Percentiles rank a stretch among this genome's conserved stretches.
These are phyloP conservation scores for Hemibagrus wyckioides DNA, from an alignment of 2,113 vertebrate genomes.

Conservation along the genomic window DNA sequence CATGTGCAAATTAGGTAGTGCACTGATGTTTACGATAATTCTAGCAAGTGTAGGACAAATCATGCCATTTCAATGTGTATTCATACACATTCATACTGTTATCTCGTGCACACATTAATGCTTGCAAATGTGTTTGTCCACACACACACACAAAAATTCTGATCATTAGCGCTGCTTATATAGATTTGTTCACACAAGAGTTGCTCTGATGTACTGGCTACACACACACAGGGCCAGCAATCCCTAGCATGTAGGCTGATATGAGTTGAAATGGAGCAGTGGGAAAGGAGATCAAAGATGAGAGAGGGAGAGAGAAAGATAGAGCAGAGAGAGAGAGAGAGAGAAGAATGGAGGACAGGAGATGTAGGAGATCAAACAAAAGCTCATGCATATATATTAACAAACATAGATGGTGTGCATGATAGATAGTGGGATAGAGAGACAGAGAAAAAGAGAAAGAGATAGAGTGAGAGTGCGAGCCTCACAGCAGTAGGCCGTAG, in stretches of 20 bases:
- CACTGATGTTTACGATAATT: background rate
- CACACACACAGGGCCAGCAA: background rate
- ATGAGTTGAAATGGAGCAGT: conserved; percentile 18
- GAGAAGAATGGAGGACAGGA: conserved; percentile 20
- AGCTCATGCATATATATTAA: conserved; percentile 21
- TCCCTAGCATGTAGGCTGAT: background rate
- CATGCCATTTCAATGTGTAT: background rate
- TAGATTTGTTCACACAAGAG: conserved; percentile 3
- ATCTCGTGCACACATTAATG: background rate
- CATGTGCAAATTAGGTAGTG: background rate
- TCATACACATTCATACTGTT: background rate
- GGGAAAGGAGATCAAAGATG: conserved; percentile 35
- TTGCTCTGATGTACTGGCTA: background rate
- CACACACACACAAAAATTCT: background rate
- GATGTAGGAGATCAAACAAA: conserved; percentile 33
- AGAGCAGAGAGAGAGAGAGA: conserved; percentile 1
- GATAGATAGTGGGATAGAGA: background rate
- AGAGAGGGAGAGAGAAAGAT: background rate
- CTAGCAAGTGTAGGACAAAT: background rate
- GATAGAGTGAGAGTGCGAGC: background rate
- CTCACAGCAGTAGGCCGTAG: background rate
- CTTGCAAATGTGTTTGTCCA: background rate
- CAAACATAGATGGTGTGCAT: background rate
- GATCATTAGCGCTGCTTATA: background rate
- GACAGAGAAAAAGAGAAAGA: background rate